Evolutionary conservation across 2,888 invertebrate species (phyloP).

Genomic region (Flexamia atlantica): DNA sequence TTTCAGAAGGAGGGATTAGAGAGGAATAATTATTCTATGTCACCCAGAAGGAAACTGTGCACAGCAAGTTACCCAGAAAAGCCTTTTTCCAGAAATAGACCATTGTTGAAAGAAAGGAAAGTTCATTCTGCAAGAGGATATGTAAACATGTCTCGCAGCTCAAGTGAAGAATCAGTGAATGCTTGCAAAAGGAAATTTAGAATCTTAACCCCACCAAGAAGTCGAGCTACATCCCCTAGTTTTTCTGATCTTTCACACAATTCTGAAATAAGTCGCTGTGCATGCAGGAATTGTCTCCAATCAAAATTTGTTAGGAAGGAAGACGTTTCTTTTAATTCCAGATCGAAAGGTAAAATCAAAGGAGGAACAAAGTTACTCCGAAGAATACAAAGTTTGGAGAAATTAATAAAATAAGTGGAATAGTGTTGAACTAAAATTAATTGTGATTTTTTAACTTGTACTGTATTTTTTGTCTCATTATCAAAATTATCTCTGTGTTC

Average conservation of each 20-base stretch:
- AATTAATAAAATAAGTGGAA: constrained; percentile 36
- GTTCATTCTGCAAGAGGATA: constrained; percentile 9
- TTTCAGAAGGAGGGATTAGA: background rate
- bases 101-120: constrained; percentile 15
- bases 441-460: too few relatives aligned
- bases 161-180: constrained; percentile 35
- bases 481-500: too few relatives aligned
- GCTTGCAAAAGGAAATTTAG: background rate
- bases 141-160: background rate
- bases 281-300: constrained; percentile 27
- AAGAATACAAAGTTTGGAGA: constrained; percentile 39
- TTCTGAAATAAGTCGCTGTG: constrained; percentile 42
- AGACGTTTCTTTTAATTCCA: background rate
- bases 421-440: constrained; percentile 27
- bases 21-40: background rate
- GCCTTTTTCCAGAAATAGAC: constrained; percentile 16
- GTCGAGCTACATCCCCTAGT: constrained; percentile 27
- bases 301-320: background rate
- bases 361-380: constrained; percentile 5
- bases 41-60: background rate
- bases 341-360: background rate
- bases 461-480: too few relatives aligned
- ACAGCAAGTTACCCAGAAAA: background rate
- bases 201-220: background rate
- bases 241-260: constrained; percentile 46